Evolutionary conservation across 2,888 invertebrate genomes (phyloP).

Genomic region (Chloromyia formosa): DNA sequence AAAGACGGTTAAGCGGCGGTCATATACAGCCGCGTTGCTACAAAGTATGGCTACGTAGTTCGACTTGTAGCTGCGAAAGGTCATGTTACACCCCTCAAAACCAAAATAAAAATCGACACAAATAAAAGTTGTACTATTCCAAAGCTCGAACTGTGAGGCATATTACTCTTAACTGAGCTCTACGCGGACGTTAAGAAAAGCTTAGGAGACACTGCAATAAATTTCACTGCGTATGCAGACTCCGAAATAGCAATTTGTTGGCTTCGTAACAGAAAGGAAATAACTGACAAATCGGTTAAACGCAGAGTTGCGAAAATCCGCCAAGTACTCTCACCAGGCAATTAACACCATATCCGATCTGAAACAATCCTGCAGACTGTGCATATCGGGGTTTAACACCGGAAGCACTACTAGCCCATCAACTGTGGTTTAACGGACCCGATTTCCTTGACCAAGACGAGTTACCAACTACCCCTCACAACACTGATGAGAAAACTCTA

Average conservation of each 20-base stretch:
- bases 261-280: neutral
- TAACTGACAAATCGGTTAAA: neutral
- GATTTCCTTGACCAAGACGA: too few species aligned
- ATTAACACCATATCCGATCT: too few species aligned
- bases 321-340: neutral
- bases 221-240: neutral
- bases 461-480: too few species aligned
- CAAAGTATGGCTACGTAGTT: too few species aligned
- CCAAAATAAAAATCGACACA: too few species aligned
- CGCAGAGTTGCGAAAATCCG: neutral
- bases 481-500: too few species aligned
- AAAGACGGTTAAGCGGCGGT: too few species aligned
- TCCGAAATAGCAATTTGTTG: neutral
- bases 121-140: too few species aligned
- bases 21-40: too few species aligned
- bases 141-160: neutral
- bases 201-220: neutral
- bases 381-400: neutral
- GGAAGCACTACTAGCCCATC: too few species aligned
- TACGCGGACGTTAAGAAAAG: neutral
- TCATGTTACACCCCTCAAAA: neutral
- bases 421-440: too few species aligned
- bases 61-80: neutral
- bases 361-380: too few species aligned
- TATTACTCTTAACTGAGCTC: neutral